Percentiles rank a stretch among this genome's conserved stretches.
These are phyloP conservation scores for Dinocampus coccinellae DNA, from an alignment of 2,888 invertebrate species.

Conservation along the genomic window DNA sequence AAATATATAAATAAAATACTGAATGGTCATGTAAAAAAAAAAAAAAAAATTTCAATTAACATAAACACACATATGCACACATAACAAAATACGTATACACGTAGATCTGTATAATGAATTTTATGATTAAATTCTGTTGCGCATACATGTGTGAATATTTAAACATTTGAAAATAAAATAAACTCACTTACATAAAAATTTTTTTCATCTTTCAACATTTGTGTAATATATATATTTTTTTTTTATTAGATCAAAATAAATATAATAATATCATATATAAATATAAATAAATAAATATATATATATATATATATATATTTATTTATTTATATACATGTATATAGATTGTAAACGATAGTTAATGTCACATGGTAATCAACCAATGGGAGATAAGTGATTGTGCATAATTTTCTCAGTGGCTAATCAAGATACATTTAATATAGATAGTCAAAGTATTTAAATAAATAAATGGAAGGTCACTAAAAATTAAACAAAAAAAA, in stretches of 20 bases:
- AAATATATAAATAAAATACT: conserved; percentile 36
- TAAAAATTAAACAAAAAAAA: conserved; percentile 7
- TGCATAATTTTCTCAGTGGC: conserved; percentile 60
- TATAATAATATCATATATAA: conserved; percentile 44
- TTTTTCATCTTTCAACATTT: conserved; percentile 65
- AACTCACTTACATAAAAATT: conserved; percentile 56
- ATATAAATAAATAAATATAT: conserved; percentile 41
- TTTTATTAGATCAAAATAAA: conserved; percentile 15
- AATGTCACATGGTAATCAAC: conserved; percentile 45
- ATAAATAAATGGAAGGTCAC: conserved; percentile 27
- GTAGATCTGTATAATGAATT: not conserved
- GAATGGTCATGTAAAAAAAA: conserved; percentile 36
- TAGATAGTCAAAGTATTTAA: conserved; percentile 60
- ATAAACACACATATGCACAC: conserved; percentile 6
- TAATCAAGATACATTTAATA: conserved; percentile 52
- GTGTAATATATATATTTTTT: conserved; percentile 54
- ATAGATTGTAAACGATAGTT: conserved; percentile 31
- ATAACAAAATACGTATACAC: not conserved
- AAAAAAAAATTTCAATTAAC: too few species aligned
- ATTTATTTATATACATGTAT: conserved; percentile 41
- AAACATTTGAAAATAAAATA: conserved; percentile 20
- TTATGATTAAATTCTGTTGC: not conserved
- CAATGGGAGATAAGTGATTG: conserved; percentile 55
- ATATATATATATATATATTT: conserved; percentile 39
- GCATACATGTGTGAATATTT: not conserved